A percentile compares a stretch with the other conserved stretches of the same genome.
Conservation (phyloP, 2,797 vertebrate genomes). For the Allobates femoralis region DNA sequence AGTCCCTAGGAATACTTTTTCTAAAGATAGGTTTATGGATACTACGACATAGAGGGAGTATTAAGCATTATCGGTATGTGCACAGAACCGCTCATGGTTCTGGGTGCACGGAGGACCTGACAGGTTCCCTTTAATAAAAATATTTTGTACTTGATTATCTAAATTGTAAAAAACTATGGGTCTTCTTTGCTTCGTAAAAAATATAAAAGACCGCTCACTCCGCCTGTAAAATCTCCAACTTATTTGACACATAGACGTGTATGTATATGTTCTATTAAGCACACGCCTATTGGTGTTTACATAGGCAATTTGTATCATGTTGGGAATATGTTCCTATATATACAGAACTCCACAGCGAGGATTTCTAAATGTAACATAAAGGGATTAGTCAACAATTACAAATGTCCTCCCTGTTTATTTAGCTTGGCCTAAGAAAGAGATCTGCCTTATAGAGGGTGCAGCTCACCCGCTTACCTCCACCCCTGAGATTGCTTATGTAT, state of each 20-base stretch:
- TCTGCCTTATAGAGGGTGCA: not conserved
- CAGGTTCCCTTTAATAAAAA: too few relatives aligned
- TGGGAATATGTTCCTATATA: constrained; percentile 21
- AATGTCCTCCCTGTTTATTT: constrained; percentile 50
- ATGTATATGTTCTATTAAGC: constrained; percentile 13
- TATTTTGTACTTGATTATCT: too few relatives aligned
- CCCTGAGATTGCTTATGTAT: constrained; percentile 32
- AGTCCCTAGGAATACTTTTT: too few relatives aligned
- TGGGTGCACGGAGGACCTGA: too few relatives aligned
- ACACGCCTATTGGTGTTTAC: constrained; percentile 36
- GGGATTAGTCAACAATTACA: constrained; percentile 48
- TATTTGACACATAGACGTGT: constrained; percentile 3
- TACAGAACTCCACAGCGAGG: not conserved
- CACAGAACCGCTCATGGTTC: too few relatives aligned
- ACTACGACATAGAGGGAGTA: too few relatives aligned
- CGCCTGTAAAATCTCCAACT: not conserved
- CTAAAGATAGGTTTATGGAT: too few relatives aligned
- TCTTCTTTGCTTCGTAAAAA: not conserved
- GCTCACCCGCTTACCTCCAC: not conserved
- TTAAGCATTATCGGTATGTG: too few relatives aligned
- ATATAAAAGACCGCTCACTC: not conserved
- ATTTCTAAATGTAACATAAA: constrained; percentile 2
- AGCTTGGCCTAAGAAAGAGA: constrained; percentile 31
- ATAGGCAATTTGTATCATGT: constrained; percentile 20
- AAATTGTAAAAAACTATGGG: too few relatives aligned